A percentile compares a stretch with the other conserved stretches of the same genome.
These are phyloP conservation scores for Xiphophorus couchianus DNA, from an alignment of 2,113 vertebrate species.

Conservation along the genomic window DNA sequence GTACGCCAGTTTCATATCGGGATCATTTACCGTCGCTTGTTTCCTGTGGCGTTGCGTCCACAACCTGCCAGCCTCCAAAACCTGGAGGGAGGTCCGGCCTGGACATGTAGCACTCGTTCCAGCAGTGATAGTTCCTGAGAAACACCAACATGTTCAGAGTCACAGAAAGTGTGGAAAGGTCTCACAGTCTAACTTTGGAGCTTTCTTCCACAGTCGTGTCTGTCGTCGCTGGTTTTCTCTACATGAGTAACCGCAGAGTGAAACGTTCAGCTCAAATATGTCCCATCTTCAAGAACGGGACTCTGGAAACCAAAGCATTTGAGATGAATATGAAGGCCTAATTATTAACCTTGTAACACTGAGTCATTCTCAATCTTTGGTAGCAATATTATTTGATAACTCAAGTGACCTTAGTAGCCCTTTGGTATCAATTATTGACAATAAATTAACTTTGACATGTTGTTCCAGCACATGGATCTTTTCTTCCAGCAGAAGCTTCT, in stretches of 20 bases:
- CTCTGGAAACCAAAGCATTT: too few species aligned
- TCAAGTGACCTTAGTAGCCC: background rate
- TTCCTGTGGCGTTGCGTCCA: constrained; percentile 97
- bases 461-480: background rate
- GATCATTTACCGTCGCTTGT: constrained; percentile 90
- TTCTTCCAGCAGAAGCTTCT: background rate
- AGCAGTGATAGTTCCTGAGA: constrained; percentile 96
- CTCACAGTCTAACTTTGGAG: background rate
- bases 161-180: background rate
- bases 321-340: background rate
- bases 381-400: background rate
- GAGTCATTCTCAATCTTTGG: background rate
- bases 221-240: background rate
- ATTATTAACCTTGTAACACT: background rate
- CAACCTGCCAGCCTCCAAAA: constrained; percentile 95
- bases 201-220: background rate
- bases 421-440: background rate
- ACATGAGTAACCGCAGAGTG: too few species aligned
- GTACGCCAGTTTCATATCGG: background rate
- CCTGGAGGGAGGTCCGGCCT: constrained; percentile 92
- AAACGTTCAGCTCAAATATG: background rate
- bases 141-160: background rate
- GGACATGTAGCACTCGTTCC: constrained; percentile 96
- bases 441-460: background rate
- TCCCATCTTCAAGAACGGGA: background rate